Percentiles rank a stretch among this genome's conserved stretches.
phyloP scores from a whole-genome alignment of 2,888 invertebrate genomes.

The Cotesia congregata region DNA sequence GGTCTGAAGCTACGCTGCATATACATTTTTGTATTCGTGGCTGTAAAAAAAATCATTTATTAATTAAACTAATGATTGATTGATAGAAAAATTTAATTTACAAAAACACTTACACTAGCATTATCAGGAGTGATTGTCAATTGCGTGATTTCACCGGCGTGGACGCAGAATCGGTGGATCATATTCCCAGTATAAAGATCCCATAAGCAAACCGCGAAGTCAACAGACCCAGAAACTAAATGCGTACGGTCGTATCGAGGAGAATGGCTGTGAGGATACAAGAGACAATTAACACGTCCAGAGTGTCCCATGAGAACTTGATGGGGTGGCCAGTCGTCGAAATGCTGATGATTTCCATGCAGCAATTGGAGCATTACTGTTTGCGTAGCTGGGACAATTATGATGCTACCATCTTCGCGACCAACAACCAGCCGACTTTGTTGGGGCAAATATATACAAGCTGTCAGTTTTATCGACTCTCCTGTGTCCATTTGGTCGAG shows the following conservation, averaged over 20 bases:
- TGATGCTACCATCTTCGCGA: slow-evolving; percentile 94
- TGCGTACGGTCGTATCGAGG: slow-evolving; percentile 89
- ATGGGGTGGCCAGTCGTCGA: slow-evolving; percentile 89
- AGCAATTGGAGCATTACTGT: slow-evolving; percentile 94
- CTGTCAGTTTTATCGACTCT: slow-evolving; percentile 86
- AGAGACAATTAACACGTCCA: slow-evolving; percentile 92
- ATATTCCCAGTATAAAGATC: slow-evolving; percentile 91
- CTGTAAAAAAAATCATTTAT: slow-evolving; percentile 71
- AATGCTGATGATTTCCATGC: slow-evolving; percentile 88
- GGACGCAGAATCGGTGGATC: slow-evolving; percentile 95
- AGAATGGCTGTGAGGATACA: slow-evolving; percentile 95
- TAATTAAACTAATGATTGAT: background rate
- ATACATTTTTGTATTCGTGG: slow-evolving; percentile 93
- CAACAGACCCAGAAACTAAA: slow-evolving; percentile 96
- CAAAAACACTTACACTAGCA: slow-evolving; percentile 78
- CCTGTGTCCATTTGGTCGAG: slow-evolving; percentile 88
- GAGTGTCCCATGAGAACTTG: slow-evolving; percentile 91
- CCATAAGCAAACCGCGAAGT: slow-evolving; percentile 98
- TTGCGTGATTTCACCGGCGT: slow-evolving; percentile 97
- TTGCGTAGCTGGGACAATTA: slow-evolving; percentile 95
- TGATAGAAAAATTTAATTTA: background rate
- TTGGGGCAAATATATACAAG: slow-evolving; percentile 93
- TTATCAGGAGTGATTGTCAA: slow-evolving; percentile 94
- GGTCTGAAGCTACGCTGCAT: slow-evolving; percentile 97
- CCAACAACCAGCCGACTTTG: slow-evolving; percentile 96